Evolutionary conservation across 2,888 invertebrate species (phyloP).

Genomic region (Alcis repandata): DNA sequence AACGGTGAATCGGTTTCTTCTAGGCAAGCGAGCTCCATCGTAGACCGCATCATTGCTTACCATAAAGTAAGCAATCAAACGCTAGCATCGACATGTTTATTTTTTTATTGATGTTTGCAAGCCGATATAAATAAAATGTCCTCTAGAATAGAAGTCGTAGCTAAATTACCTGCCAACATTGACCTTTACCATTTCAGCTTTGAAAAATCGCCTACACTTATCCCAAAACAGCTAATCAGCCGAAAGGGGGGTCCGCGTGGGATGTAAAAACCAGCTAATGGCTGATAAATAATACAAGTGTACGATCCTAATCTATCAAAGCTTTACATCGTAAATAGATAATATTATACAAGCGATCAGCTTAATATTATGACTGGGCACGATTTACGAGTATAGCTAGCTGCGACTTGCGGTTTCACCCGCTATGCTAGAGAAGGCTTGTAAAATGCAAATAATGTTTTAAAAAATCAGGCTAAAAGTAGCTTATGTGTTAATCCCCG

Average conservation of each 20-base stretch:
- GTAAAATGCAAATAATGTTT: too few species aligned
- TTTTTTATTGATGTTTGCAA: too few species aligned
- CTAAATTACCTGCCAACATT: not conserved
- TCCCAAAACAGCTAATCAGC: conserved; percentile 11
- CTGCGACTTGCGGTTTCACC: too few species aligned
- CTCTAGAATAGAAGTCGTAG: not conserved
- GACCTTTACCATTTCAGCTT: conserved; percentile 19
- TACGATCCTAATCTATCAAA: conserved; percentile 23
- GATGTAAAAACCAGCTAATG: not conserved
- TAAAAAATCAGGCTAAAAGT: too few species aligned
- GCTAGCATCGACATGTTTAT: too few species aligned
- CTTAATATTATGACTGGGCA: conserved; percentile 2
- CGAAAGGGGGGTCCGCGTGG: conserved; percentile 8
- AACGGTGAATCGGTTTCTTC: too few species aligned
- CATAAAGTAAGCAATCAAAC: too few species aligned
- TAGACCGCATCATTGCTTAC: too few species aligned
- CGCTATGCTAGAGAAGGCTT: too few species aligned
- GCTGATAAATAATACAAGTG: conserved; percentile 18
- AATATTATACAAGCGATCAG: conserved; percentile 1
- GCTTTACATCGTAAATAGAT: conserved; percentile 8
- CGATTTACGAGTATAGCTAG: not conserved
- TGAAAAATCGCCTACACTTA: conserved; percentile 17
- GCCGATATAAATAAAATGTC: not conserved
- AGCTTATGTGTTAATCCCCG: too few species aligned
- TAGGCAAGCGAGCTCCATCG: too few species aligned